Evolutionary conservation across 2,797 vertebrate genomes (phyloP).

Genomic region (Arvicola amphibius): DNA sequence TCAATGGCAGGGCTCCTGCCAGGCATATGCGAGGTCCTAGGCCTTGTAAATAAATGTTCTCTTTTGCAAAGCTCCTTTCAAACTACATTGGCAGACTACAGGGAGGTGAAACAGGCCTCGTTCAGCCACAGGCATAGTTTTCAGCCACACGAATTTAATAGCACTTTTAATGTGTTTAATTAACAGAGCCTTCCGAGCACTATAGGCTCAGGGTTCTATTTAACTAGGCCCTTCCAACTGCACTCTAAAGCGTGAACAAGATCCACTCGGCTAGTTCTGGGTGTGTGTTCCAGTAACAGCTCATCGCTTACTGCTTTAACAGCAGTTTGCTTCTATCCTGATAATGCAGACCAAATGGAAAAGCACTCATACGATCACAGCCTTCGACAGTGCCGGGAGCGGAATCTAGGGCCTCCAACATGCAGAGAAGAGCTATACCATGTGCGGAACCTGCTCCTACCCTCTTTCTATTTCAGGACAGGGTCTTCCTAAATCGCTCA

Average conservation of each 20-base stretch:
- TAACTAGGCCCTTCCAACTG: slow-evolving; percentile 71
- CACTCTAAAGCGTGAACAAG: slow-evolving; percentile 65
- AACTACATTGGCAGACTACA: not conserved
- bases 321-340: slow-evolving; percentile 51
- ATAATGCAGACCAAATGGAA: slow-evolving; percentile 17
- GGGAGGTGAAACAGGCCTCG: not conserved
- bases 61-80: not conserved
- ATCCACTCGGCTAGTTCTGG: slow-evolving; percentile 67
- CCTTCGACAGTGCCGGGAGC: not conserved
- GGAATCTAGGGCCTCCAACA: not conserved
- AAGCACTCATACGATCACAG: not conserved
- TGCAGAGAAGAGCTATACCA: not conserved
- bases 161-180: slow-evolving; percentile 24
- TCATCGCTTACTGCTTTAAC: slow-evolving; percentile 68
- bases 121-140: not conserved
- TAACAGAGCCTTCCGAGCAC: slow-evolving; percentile 70
- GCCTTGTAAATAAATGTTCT: not conserved
- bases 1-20: not conserved
- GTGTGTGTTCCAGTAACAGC: slow-evolving; percentile 46
- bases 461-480: too few relatives aligned
- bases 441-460: too few relatives aligned
- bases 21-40: not conserved
- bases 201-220: slow-evolving; percentile 56
- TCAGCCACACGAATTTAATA: not conserved
- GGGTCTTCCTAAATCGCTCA: not conserved